Percentiles rank a stretch among this genome's conserved stretches.
Evolutionary conservation across 1,140 invertebrate genomes (phyloP).

Genomic region (Pygmarrhopalites habei): DNA sequence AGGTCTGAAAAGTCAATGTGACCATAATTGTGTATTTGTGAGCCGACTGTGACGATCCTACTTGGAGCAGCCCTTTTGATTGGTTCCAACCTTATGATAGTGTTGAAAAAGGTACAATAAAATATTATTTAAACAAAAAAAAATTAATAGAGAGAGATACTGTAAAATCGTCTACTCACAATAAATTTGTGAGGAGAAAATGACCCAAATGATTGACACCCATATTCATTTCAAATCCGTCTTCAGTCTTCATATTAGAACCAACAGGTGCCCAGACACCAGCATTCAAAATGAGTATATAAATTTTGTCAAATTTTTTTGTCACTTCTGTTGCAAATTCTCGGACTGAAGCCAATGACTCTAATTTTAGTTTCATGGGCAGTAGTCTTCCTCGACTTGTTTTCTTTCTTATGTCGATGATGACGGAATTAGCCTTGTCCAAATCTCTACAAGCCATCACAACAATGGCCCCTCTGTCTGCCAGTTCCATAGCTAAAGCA

Average conservation of each 20-base stretch:
- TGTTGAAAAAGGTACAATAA: too few relatives aligned
- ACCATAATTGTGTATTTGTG: slow-evolving; percentile 54
- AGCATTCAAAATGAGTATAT: slow-evolving; percentile 51
- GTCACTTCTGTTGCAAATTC: slow-evolving; percentile 41
- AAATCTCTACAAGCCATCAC: slow-evolving; percentile 66
- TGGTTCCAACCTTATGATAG: background rate
- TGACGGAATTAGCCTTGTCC: slow-evolving; percentile 52
- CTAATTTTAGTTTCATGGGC: slow-evolving; percentile 42
- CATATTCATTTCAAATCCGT: slow-evolving; percentile 76
- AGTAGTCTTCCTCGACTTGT: slow-evolving; percentile 52
- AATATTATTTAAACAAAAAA: too few relatives aligned
- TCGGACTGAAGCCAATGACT: slow-evolving; percentile 42
- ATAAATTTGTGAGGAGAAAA: slow-evolving; percentile 73
- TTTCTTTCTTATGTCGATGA: slow-evolving; percentile 52
- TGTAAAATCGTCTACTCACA: too few relatives aligned
- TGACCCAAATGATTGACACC: slow-evolving; percentile 74
- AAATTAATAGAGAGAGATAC: too few relatives aligned
- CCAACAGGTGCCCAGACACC: slow-evolving; percentile 52
- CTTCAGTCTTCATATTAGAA: slow-evolving; percentile 54
- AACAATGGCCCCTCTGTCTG: slow-evolving; percentile 57
- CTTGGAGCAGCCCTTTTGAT: background rate
- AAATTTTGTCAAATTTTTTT: slow-evolving; percentile 42
- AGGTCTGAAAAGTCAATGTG: slow-evolving; percentile 65
- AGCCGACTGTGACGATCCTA: slow-evolving; percentile 54
- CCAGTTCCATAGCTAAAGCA: slow-evolving; percentile 61